A percentile compares a stretch with the other conserved stretches of the same genome.
Conservation (phyloP, 2,113 vertebrate genomes). For the Dasypus novemcinctus region DNA sequence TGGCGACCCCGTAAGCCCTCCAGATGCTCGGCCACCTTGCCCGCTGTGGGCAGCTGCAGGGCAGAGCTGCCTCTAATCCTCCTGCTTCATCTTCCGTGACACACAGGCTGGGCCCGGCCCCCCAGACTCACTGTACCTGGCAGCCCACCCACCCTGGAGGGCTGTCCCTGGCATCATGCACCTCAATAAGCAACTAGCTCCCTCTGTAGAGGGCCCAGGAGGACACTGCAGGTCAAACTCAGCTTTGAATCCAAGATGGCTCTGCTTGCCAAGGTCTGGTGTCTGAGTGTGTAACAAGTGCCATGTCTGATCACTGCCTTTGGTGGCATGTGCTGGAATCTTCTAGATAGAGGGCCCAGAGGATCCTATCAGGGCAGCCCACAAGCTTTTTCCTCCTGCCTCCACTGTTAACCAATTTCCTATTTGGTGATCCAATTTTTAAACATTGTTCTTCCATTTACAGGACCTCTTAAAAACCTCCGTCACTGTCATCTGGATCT, state of each 20-base stretch:
- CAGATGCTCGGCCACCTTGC: rapidly evolving
- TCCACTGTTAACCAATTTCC: neutral
- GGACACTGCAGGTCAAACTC: neutral
- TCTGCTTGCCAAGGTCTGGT: neutral
- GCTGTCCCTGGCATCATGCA: neutral
- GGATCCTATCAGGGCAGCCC: neutral
- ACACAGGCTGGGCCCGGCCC: neutral
- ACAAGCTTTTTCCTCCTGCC: neutral
- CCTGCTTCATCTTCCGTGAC: rapidly evolving
- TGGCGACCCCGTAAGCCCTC: rapidly evolving
- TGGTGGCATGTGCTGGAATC: neutral
- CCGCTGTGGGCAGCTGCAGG: neutral
- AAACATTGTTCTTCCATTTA: neutral
- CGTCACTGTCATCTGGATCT: neutral
- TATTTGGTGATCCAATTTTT: neutral
- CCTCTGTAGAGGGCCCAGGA: neutral
- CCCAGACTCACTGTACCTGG: neutral
- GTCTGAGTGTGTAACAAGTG: neutral
- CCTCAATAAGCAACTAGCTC: neutral
- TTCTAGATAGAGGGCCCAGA: neutral
- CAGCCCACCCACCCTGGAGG: too few relatives aligned
- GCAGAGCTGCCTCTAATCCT: neutral
- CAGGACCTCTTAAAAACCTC: neutral
- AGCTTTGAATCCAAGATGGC: neutral
- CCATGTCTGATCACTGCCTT: rapidly evolving